Base-by-base conservation (phyloP, 2,888 invertebrate genomes). In the Drosophila conformis region DNA sequence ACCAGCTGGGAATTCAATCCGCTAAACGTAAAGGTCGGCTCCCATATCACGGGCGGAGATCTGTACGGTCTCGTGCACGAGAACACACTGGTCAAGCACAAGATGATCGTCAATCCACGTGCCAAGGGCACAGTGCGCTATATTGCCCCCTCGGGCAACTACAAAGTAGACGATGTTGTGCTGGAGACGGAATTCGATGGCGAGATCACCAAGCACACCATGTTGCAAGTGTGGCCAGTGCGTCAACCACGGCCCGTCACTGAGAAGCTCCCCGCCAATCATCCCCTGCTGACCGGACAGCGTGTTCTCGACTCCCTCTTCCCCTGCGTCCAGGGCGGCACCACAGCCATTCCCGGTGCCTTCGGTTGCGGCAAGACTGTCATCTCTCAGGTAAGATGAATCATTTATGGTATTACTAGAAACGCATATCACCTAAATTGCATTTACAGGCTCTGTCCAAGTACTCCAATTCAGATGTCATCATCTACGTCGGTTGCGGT, bases 361-460 rank as follows among this genome's bases (percentile, higher is more conserved):
- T 99, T 99, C 94, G 99, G 99, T 93, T 99, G 99, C 94, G 99
- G 99, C 90, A 99, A 99, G 95, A 99, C 99, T 93, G 99, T 99
- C 91, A 99, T 99, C 94, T 99, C 99, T 8, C 91, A 91, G 82
- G 91, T 91, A 54, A 36, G 59, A 15, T 31, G 6, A 35, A 21
- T 2, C 1, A 15, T 21, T 5, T 1, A 0, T 1, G 1, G 11
- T 2, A 46, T 6, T 5, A 2, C 7, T 15, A 10, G 1, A 27
- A 29, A 11, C 7, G 2, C 1, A n/a, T 11, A 27, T 77, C 8
- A 59, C n/a, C 6, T 7, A 42, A 40, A n/a, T 57, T 1, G 10
- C 2, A 27, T 48, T 11, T 10, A 10, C 29, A 99, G 94, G 98
- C 99, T 2, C 94, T 99, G 73, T 99, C 99, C 91, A 99, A 99